These are phyloP conservation scores for Stratiolaelaps scimitus DNA, from an alignment of 1,140 invertebrate genomes.

Conservation along the genomic window DNA sequence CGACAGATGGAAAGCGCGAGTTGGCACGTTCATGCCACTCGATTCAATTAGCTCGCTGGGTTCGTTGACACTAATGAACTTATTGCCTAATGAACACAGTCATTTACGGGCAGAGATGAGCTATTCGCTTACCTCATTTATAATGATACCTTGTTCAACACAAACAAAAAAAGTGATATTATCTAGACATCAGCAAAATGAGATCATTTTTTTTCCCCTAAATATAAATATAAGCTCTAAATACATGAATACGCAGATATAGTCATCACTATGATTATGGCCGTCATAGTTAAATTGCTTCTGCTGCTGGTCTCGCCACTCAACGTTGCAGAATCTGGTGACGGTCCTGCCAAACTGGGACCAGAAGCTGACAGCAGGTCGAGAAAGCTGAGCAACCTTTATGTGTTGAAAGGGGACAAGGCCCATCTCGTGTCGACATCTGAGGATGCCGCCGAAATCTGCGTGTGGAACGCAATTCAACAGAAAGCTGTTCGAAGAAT, in stretches of 20 bases:
- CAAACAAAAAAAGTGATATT: no score
- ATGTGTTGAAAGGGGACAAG: conserved; percentile 43
- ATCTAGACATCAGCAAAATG: no score
- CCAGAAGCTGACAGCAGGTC: background rate
- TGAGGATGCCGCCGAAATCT: conserved; percentile 57
- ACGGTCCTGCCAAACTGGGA: conserved; percentile 12
- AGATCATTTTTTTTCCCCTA: no score
- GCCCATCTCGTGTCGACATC: conserved; percentile 57
- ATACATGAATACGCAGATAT: conserved; percentile 21
- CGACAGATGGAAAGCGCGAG: conserved; percentile 35
- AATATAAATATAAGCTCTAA: no score
- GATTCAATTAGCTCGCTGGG: conserved; percentile 32
- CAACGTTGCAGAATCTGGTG: conserved; percentile 21
- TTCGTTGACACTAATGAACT: conserved; percentile 33
- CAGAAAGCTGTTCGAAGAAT: conserved; percentile 53
- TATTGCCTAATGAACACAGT: no score
- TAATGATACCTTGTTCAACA: no score
- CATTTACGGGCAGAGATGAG: no score
- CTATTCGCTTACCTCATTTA: no score
- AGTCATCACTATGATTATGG: conserved; percentile 8
- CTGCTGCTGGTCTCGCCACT: conserved; percentile 7
- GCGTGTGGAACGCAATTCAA: conserved; percentile 52
- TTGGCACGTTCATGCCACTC: conserved; percentile 7
- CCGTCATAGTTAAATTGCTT: no score
- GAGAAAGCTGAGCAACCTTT: conserved; percentile 30